Base-by-base conservation (phyloP, 2,113 vertebrate genomes). In the Oreochromis niloticus region DNA sequence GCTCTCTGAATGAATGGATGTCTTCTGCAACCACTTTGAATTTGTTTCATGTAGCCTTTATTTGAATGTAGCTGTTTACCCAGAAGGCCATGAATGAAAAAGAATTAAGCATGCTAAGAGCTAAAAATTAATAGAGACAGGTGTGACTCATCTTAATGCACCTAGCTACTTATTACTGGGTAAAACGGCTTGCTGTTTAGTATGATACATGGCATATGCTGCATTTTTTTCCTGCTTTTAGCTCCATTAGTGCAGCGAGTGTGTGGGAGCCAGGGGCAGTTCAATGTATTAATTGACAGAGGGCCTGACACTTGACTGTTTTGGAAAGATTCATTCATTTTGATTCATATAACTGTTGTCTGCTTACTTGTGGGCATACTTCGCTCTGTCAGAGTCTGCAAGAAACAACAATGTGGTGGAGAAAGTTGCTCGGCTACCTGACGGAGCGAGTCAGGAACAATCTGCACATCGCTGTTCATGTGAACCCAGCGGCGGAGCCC, bases 401-500 rank as follows among this genome's bases (percentile, higher is more conserved):
- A 93, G 92, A 52, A 90, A 85, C 2, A 96, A 96, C 6, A 94
- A 6, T 4, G 54, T 32, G 81, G 91, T 92, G 1, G 95, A 96
- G 81, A 95, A 96, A 96, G 86, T 92, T 97, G 90, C 96, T 97
- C 57, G 88, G 93, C 86, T 97, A 95, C 93, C 95, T 97, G 63
- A 97, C 96, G 1, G 96, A 97, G 86, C 90, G 96, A 9, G 95
- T 97, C 57, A 93, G 96, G 24, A 95, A 94, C 94, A 97, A 96
- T 84, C 95, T 97, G 66, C 97, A 97, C 84, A 94, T 97, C 1
- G 93, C 96, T 79, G 92, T 97, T n/a, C 96, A 96, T 85, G 95
- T 97, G 87, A 97, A 97, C 80, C 97, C 96, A 1, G 95, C 96
- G 24, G 97, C 96, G 14, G 95, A 97, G 56, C 94, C 96, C 27